phyloP scores from a whole-genome alignment of 2,797 vertebrate species.

The Argentina silus region DNA sequence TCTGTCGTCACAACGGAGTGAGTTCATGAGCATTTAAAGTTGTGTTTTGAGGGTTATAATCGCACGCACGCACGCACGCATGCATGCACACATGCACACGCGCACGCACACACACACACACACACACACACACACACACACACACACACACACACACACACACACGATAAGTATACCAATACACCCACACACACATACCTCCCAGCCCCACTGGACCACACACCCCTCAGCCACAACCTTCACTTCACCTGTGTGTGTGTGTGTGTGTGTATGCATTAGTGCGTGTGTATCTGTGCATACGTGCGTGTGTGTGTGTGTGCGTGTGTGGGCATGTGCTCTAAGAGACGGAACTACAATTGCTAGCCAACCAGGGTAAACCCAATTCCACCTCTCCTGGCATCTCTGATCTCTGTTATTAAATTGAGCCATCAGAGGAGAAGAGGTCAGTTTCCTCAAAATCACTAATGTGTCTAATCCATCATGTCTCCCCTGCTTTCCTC shows the following conservation, averaged over 20 bases:
- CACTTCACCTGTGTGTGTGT: background rate
- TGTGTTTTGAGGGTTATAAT: background rate
- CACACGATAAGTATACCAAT: too few relatives aligned
- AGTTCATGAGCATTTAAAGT: background rate
- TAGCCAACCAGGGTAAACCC: slow-evolving; percentile 5
- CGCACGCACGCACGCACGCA: too few relatives aligned
- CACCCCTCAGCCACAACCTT: background rate
- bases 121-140: too few relatives aligned
- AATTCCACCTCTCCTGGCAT: slow-evolving; percentile 29
- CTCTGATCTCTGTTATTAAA: slow-evolving; percentile 34
- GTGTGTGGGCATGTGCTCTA: background rate
- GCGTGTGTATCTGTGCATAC: too few relatives aligned
- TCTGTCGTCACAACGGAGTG: background rate
- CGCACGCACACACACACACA: too few relatives aligned
- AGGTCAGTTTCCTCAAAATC: slow-evolving; percentile 26
- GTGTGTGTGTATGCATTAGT: background rate
- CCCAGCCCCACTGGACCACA: too few relatives aligned
- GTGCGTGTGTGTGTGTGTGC: too few relatives aligned
- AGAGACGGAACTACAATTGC: background rate
- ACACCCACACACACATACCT: too few relatives aligned
- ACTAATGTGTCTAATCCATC: slow-evolving; percentile 39
- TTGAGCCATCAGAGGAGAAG: slow-evolving; percentile 21
- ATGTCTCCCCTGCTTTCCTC: slow-evolving; percentile 24
- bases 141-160: too few relatives aligned
- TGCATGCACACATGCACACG: too few relatives aligned